Evolutionary conservation across 1,140 invertebrate genomes (phyloP), one percentile per base, ranked within the genome.

Genomic region (Calycopis cecrops): DNA sequence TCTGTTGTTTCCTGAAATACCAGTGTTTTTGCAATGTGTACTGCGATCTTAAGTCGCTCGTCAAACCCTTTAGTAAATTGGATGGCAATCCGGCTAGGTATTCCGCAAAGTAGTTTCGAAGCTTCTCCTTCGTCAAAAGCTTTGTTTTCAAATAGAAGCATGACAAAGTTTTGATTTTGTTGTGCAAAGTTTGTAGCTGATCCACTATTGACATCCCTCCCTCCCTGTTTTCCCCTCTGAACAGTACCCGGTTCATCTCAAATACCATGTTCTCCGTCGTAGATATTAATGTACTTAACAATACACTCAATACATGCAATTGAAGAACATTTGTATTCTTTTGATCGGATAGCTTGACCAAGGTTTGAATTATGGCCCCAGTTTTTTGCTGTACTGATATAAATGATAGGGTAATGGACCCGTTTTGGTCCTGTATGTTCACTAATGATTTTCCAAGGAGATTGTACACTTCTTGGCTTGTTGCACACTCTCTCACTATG

Each of bases 1-100:
- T 65, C 55, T 57, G 57, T 1, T 35, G 49, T 51, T 52, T 69
- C 70, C 56, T 65, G 60, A 72, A 72, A 73, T 73, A 72, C 67
- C 69, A 72, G 35, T 54, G 59, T 58, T 58, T 61, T 55, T 55
- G 58, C 53, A 51, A 72, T 64, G 28, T 54, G 40, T 55, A 63
- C 17, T 38, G 56, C 60, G 12, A 37, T 66, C 12, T 52, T 51
- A 47, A 71, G 21, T 35, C 53, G 40, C 12, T 69, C 55, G 21
- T 11, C n/a, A 37, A 57, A 62, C n/a, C 64, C 35, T 40, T 55
- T 65, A 10, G 42, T 40, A 40, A 59, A 60, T 42, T 56, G 37
- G 12, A 60, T 38, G 35, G 50, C 40, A 60, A 68, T 63, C 48
- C 65, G 63, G 38, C 60, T 44, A 62, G 47, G 42, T 38, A 59